Base-by-base conservation (phyloP, 2,888 invertebrate species). In the Heliconius hortense region DNA sequence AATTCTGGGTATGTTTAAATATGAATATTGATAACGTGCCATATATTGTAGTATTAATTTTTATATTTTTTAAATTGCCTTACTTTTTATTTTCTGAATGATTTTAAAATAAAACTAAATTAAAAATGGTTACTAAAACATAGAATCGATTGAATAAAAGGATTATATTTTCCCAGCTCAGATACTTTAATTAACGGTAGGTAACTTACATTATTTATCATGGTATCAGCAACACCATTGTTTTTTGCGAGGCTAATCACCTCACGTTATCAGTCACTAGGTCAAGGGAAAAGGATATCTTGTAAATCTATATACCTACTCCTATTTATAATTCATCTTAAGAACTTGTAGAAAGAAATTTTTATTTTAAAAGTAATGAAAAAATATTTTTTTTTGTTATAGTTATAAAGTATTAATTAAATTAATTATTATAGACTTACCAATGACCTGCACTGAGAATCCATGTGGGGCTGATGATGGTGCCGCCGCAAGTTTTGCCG, bases 401-500 rank as follows among this genome's bases (percentile, higher is more conserved):
- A 64, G 4, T 64, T 21, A 31, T 5, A 15, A 64, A 35, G 2
- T 5, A 35, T 35, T 35, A 28, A 56, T 31, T 39, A 60, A 26
- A 5, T 59, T 18, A 18, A 24, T 35, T 35, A 35, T 35, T 35
- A 35, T 13, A 31, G 7, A 71, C 71, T 71, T 62, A 60, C 71
- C 60, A 71, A 71, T 62, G 71, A 62, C 28, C 93, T 63, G 93
- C 93, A 1, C 90, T 88, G 68, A 93, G 86, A 59, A 93, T 77
- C 93, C 93, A 93, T 11, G 79, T 89, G 60, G 87, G 84, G 81
- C 90, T 87, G 82, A 94, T 90, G 83, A 94, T 92, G 79, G 91
- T 86, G 24, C 93, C 93, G 1, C 93, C 93, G 79, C 93, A 94
- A 62, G 90, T 91, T 66, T 87, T 85, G 66, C 93, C 92, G 82